These are phyloP conservation scores for Elephantulus edwardii DNA, from an alignment of 2,113 vertebrate species.

Conservation along the genomic window DNA sequence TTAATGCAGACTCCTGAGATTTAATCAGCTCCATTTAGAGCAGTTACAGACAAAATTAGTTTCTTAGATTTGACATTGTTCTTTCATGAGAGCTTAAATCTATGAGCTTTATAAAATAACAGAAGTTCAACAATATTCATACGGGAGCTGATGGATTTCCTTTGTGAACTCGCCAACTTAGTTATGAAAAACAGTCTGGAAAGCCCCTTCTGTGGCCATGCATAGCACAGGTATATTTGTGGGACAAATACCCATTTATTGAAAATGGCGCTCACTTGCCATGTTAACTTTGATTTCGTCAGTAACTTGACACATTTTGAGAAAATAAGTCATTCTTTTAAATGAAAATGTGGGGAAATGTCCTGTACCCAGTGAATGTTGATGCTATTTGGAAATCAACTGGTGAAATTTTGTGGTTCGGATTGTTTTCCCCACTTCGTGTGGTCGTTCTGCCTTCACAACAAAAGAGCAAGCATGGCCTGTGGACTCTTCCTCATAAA, in stretches of 20 bases:
- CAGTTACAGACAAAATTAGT: background rate
- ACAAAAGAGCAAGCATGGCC: background rate
- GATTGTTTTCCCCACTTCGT: background rate
- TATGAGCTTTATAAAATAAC: background rate
- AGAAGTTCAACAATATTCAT: background rate
- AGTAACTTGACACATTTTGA: background rate
- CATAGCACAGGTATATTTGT: background rate
- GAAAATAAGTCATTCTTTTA: background rate
- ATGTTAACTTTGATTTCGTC: background rate
- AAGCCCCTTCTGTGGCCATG: background rate
- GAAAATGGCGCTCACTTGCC: background rate
- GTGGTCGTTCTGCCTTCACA: no score
- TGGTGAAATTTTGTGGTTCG: background rate
- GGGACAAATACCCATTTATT: background rate
- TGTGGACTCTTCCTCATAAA: background rate
- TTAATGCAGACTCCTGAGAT: background rate
- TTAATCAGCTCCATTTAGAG: conserved; percentile 1
- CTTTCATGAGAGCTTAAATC: background rate
- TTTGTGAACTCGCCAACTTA: background rate
- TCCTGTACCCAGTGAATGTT: background rate
- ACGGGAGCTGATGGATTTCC: background rate
- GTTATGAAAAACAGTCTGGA: background rate
- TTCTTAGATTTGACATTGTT: background rate
- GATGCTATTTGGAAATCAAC: background rate
- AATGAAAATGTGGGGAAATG: background rate